A percentile compares a stretch with the other conserved stretches of the same genome.
Conservation (phyloP, 2,113 vertebrate genomes). For the Sturnus vulgaris region DNA sequence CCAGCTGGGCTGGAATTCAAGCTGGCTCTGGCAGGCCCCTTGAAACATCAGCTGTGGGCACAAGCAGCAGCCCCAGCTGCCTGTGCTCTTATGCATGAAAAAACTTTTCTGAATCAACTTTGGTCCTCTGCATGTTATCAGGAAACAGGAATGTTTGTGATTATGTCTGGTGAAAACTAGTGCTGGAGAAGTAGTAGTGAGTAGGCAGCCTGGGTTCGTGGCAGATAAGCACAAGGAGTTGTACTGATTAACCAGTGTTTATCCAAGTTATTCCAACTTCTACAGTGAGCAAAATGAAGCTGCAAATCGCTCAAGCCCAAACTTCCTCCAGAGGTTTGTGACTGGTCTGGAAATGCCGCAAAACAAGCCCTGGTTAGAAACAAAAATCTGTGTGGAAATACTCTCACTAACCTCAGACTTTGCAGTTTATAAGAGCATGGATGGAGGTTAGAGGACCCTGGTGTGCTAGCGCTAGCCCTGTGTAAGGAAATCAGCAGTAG, state of each 20-base stretch:
- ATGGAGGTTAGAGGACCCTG: not conserved
- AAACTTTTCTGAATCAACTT: not conserved
- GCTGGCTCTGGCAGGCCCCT: not conserved
- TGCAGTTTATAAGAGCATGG: not conserved
- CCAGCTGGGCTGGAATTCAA: not conserved
- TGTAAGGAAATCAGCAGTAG: not conserved
- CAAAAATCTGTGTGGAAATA: not conserved
- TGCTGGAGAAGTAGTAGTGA: not conserved
- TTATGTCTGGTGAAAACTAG: conserved; percentile 11
- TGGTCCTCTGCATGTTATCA: not conserved
- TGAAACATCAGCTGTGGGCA: not conserved
- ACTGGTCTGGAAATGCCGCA: not conserved
- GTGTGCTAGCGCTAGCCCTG: not conserved
- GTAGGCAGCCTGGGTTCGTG: not conserved
- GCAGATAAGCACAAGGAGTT: conserved; percentile 20
- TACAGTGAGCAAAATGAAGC: not conserved
- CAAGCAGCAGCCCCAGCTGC: not conserved
- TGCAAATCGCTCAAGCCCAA: not conserved
- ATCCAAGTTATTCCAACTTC: conserved; percentile 24
- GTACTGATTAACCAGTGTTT: conserved; percentile 19
- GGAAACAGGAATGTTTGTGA: conserved; percentile 21
- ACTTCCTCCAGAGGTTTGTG: not conserved
- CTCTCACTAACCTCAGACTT: not conserved
- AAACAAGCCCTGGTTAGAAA: not conserved
- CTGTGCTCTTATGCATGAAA: not conserved